A percentile compares a stretch with the other conserved stretches of the same genome.
phyloP scores from a whole-genome alignment of 2,797 vertebrate species.

The Scleropages formosus region DNA sequence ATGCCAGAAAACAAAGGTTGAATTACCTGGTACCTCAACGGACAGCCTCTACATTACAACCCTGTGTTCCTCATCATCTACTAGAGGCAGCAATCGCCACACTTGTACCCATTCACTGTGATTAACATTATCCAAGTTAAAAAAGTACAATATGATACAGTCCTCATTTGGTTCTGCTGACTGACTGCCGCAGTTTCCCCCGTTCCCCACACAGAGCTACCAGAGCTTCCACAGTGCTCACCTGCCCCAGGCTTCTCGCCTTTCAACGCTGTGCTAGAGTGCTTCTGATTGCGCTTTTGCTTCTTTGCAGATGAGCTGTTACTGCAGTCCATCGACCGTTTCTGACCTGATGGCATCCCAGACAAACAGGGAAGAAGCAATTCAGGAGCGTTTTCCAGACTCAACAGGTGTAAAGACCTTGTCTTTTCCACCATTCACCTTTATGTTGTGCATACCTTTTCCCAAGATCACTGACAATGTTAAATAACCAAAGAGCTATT shows the following conservation, averaged over 20 bases:
- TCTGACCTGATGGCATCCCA: slow-evolving; percentile 73
- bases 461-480: too few relatives aligned
- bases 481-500: too few relatives aligned
- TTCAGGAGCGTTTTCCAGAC: too few relatives aligned
- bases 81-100: too few relatives aligned
- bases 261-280: slow-evolving; percentile 72
- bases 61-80: too few relatives aligned
- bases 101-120: too few relatives aligned
- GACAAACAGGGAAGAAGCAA: not conserved
- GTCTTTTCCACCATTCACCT: too few relatives aligned
- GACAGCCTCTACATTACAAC: too few relatives aligned
- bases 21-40: too few relatives aligned
- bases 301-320: slow-evolving; percentile 82
- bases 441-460: too few relatives aligned
- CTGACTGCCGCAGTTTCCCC: not conserved
- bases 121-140: not conserved
- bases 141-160: too few relatives aligned
- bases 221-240: slow-evolving; percentile 43
- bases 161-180: not conserved
- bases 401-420: too few relatives aligned
- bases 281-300: slow-evolving; percentile 91
- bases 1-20: not conserved
- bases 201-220: not conserved
- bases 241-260: slow-evolving; percentile 91
- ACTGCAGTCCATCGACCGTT: slow-evolving; percentile 79